phyloP scores from a whole-genome alignment of 2,113 vertebrate species.

The Uropsilus gracilis region DNA sequence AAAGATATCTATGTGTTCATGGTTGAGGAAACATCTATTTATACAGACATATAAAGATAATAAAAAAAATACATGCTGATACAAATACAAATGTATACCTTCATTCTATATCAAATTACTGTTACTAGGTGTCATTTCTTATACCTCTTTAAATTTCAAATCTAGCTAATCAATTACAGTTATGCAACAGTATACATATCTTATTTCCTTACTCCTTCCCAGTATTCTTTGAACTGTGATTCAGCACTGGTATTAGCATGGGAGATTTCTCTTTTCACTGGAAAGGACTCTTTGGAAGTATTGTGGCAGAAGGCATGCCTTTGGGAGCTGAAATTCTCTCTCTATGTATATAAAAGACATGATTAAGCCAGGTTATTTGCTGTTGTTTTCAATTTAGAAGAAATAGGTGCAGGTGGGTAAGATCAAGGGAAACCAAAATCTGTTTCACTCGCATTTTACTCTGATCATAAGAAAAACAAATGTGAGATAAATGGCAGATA shows the following conservation, averaged over 20 bases:
- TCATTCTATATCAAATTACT: constrained; percentile 16
- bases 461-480: constrained; percentile 10
- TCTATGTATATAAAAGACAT: not conserved
- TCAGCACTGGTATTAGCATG: not conserved
- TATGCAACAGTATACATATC: not conserved
- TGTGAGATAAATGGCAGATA: not conserved
- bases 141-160: not conserved
- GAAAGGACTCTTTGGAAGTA: not conserved
- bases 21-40: not conserved
- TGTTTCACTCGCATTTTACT: constrained; percentile 2
- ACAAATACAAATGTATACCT: not conserved
- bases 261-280: not conserved
- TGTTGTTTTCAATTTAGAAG: not conserved
- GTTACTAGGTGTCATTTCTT: not conserved
- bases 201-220: not conserved
- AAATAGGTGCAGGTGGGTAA: not conserved
- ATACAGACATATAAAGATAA: not conserved
- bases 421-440: not conserved
- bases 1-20: not conserved
- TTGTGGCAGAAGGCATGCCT: not conserved
- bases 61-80: not conserved
- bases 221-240: not conserved
- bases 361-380: not conserved
- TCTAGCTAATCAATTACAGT: not conserved
- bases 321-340: not conserved